phyloP scores from a whole-genome alignment of 30 jellyfish, hydroid and myxozoan species.

The Turritopsis rubra region DNA sequence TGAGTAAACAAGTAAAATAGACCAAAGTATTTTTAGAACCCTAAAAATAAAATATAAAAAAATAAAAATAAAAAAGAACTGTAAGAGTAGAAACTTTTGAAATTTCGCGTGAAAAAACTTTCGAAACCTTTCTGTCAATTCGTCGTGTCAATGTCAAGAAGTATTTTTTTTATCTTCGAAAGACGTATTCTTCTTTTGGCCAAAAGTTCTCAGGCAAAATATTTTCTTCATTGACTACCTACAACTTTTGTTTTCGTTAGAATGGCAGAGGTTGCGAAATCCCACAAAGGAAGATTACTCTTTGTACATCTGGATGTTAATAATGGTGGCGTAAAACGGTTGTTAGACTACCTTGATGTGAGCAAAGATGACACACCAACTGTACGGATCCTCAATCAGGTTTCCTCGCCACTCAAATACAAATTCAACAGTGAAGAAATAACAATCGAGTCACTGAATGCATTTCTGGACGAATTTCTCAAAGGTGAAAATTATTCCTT shows the following conservation, averaged over 20 bases:
- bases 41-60: too few relatives aligned
- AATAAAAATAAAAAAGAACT: too few relatives aligned
- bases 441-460: conserved; percentile 43
- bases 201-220: too few relatives aligned
- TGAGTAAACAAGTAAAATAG: too few relatives aligned
- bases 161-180: too few relatives aligned
- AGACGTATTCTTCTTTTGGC: too few relatives aligned
- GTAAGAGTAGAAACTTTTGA: too few relatives aligned
- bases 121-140: too few relatives aligned
- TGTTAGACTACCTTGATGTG: conserved; percentile 86
- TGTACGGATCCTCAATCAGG: conserved; percentile 59
- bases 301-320: conserved; percentile 80
- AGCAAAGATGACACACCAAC: conserved; percentile 86
- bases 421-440: conserved; percentile 60
- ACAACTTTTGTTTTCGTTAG: background rate
- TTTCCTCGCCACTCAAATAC: conserved; percentile 71
- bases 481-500: conserved; percentile 26
- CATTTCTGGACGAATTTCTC: conserved; percentile 58
- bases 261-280: conserved; percentile 72
- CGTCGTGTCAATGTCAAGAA: too few relatives aligned
- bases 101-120: too few relatives aligned
- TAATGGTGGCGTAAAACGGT: conserved; percentile 73
- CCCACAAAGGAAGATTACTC: conserved; percentile 76
- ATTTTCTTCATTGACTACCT: too few relatives aligned
- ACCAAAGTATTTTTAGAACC: too few relatives aligned